These are phyloP conservation scores for Pterocles gutturalis DNA, from an alignment of 2,113 vertebrate genomes.

Conservation along the genomic window DNA sequence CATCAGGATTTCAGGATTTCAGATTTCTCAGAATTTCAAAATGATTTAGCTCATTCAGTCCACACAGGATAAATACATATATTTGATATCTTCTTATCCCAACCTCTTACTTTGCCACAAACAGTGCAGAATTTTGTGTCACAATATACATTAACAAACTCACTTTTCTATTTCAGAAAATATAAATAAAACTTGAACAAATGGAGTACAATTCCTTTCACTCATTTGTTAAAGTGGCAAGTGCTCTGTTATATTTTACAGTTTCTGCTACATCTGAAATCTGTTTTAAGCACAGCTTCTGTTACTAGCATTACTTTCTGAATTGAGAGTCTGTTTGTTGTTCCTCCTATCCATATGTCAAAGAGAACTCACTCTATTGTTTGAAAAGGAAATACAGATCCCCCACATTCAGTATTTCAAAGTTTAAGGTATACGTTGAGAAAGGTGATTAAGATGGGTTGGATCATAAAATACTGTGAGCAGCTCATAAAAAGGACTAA, in stretches of 20 bases:
- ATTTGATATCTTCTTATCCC: background rate
- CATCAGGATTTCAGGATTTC: background rate
- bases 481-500: background rate
- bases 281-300: background rate
- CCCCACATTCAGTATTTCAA: background rate
- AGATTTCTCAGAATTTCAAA: background rate
- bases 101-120: background rate
- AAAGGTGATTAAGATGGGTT: background rate
- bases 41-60: background rate
- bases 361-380: background rate
- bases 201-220: background rate
- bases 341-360: background rate
- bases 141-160: background rate
- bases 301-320: background rate
- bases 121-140: background rate
- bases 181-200: background rate
- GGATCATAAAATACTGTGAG: background rate
- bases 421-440: background rate
- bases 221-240: background rate
- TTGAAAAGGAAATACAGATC: background rate
- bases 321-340: background rate
- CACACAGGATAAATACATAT: background rate
- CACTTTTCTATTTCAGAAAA: background rate
- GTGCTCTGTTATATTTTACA: background rate
- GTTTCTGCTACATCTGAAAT: background rate